Evolutionary conservation across 2,113 vertebrate species (phyloP).

Genomic region (Ophiodon elongatus): DNA sequence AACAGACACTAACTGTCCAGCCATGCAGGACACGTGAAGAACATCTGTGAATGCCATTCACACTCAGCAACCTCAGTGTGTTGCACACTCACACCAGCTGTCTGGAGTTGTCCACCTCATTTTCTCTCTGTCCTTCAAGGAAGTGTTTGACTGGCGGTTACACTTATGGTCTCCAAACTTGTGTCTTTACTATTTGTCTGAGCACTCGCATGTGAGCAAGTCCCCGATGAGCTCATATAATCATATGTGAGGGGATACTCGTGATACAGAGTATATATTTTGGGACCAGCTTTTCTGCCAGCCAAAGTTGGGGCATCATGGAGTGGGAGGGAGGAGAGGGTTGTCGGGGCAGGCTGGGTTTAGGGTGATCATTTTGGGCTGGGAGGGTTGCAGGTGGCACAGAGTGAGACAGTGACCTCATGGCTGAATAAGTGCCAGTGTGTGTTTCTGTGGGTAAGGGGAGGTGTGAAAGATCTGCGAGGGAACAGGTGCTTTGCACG

Average conservation of each 20-base stretch:
- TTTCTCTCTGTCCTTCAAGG: slow-evolving; percentile 31
- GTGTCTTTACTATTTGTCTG: slow-evolving; percentile 7
- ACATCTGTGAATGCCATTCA: slow-evolving; percentile 78
- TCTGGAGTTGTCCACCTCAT: slow-evolving; percentile 32
- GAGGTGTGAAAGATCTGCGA: slow-evolving; percentile 34
- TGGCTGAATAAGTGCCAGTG: slow-evolving; percentile 65
- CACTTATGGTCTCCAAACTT: slow-evolving; percentile 1
- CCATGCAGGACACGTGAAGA: slow-evolving; percentile 61
- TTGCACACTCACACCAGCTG: slow-evolving; percentile 57
- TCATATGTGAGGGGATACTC: slow-evolving; percentile 14
- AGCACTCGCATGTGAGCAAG: neutral
- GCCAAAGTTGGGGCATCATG: slow-evolving; percentile 4
- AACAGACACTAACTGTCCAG: slow-evolving; percentile 49
- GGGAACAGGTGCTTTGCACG: slow-evolving; percentile 83
- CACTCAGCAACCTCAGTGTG: slow-evolving; percentile 44
- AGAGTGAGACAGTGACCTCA: slow-evolving; percentile 71
- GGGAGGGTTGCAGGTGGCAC: slow-evolving; percentile 58
- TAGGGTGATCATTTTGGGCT: slow-evolving; percentile 48
- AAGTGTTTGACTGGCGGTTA: slow-evolving; percentile 23
- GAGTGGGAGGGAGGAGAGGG: slow-evolving; percentile 10
- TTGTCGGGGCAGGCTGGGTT: slow-evolving; percentile 27
- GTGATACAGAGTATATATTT: slow-evolving; percentile 46
- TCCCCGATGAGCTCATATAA: slow-evolving; percentile 20
- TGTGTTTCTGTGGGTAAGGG: slow-evolving; percentile 45
- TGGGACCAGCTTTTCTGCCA: slow-evolving; percentile 19